Evolutionary conservation across 2,888 invertebrate species (phyloP).

Genomic region (Acanthopleura granulata): DNA sequence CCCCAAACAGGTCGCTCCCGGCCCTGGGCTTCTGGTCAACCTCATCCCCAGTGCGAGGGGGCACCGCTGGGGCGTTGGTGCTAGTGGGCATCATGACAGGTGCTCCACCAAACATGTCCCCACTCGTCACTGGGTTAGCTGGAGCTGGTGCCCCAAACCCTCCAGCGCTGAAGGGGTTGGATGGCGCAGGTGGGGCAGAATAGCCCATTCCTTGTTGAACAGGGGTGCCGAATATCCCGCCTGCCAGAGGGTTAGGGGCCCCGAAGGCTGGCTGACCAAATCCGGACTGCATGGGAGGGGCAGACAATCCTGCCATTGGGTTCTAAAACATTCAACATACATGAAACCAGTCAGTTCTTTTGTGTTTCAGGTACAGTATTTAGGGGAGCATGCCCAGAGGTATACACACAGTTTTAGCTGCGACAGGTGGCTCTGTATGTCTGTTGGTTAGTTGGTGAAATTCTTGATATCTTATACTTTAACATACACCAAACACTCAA

Average conservation of each 20-base stretch:
- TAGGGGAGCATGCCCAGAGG: no score
- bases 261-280: conserved; percentile 6
- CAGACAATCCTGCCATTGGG: background rate
- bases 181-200: background rate
- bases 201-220: background rate
- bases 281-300: background rate
- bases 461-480: no score
- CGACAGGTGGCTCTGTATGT: no score
- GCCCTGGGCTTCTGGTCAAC: background rate
- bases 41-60: background rate
- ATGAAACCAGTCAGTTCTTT: no score
- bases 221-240: background rate
- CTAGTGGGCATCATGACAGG: background rate
- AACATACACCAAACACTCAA: no score
- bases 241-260: background rate
- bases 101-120: background rate
- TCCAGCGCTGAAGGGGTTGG: background rate
- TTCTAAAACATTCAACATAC: background rate
- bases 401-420: no score
- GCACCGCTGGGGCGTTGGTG: background rate
- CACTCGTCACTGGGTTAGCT: background rate
- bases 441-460: no score
- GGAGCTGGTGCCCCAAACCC: background rate
- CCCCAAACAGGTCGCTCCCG: conserved; percentile 5
- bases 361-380: no score